phyloP scores from a whole-genome alignment of 2,888 invertebrate genomes.

The Tholera decimalis region DNA sequence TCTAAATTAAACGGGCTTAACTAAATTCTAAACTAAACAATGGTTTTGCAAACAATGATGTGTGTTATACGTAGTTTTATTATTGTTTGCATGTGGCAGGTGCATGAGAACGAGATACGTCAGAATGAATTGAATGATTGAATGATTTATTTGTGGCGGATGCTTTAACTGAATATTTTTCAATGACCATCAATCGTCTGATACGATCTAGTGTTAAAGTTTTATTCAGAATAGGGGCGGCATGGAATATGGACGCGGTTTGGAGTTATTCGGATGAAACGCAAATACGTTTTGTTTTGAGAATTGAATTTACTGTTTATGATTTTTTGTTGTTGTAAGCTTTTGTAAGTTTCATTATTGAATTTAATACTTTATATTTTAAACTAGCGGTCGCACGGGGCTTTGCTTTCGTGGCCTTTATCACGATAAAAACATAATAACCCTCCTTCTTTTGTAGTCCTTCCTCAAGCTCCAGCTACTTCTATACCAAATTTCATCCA shows the following conservation, averaged over 20 bases:
- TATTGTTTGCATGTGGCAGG: constrained; percentile 60
- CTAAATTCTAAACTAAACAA: constrained; percentile 44
- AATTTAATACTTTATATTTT: not conserved
- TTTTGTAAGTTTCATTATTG: not conserved
- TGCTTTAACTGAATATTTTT: constrained; percentile 60
- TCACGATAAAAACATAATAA: too few relatives aligned
- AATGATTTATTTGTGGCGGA: constrained; percentile 65
- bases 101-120: constrained; percentile 62
- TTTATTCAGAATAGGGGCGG: constrained; percentile 47
- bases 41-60: constrained; percentile 41
- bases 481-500: too few relatives aligned
- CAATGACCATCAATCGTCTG: constrained; percentile 61
- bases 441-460: too few relatives aligned
- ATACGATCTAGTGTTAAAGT: constrained; percentile 51
- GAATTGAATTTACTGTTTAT: not conserved
- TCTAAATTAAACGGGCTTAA: constrained; percentile 41
- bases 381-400: too few relatives aligned
- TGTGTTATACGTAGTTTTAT: constrained; percentile 26
- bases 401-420: too few relatives aligned
- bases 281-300: constrained; percentile 24
- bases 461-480: too few relatives aligned
- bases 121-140: constrained; percentile 54
- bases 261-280: constrained; percentile 13
- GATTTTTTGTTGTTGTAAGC: not conserved
- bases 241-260: constrained; percentile 35